These are phyloP conservation scores for Coryphaenoides rupestris DNA, from an alignment of 2,113 vertebrate species.

Conservation along the genomic window DNA sequence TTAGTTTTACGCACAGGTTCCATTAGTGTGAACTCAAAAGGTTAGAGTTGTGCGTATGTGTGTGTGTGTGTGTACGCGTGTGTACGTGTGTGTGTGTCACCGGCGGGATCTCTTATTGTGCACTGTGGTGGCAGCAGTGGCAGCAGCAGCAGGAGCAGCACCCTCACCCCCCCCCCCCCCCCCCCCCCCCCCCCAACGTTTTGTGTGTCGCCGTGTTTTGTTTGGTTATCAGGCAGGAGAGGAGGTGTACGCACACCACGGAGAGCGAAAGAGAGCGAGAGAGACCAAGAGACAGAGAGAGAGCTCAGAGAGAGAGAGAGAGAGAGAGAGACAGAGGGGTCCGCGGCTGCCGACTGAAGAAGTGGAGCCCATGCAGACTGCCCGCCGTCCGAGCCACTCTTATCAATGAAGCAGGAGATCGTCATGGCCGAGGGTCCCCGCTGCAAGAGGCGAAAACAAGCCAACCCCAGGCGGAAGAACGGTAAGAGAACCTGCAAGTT, in stretches of 20 bases:
- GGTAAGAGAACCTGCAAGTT: constrained; percentile 74
- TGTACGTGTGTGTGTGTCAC: no score
- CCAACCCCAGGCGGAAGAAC: constrained; percentile 94
- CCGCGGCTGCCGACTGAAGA: constrained; percentile 81
- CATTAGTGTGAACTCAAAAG: neutral
- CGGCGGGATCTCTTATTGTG: no score
- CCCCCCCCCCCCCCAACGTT: neutral
- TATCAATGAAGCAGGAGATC: constrained; percentile 93
- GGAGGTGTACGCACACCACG: no score
- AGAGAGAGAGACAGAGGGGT: constrained; percentile 58
- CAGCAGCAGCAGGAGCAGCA: neutral
- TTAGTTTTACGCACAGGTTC: constrained; percentile 2
- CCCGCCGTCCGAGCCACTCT: constrained; percentile 86
- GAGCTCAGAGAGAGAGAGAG: neutral
- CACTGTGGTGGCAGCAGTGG: neutral
- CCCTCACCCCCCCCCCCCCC: neutral
- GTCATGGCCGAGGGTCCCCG: constrained; percentile 97
- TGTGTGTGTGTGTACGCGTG: no score
- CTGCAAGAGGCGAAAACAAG: constrained; percentile 95
- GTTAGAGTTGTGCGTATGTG: no score
- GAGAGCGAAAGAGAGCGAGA: no score
- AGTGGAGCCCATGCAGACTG: constrained; percentile 86
- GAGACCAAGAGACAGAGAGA: constrained; percentile 42
- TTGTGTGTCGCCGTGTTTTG: constrained; percentile 60
- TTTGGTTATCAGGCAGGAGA: constrained; percentile 78